Percentiles rank a stretch among this genome's conserved stretches.
These are phyloP conservation scores for Hyalella azteca DNA, from an alignment of 2,888 invertebrate genomes.

Conservation along the genomic window DNA sequence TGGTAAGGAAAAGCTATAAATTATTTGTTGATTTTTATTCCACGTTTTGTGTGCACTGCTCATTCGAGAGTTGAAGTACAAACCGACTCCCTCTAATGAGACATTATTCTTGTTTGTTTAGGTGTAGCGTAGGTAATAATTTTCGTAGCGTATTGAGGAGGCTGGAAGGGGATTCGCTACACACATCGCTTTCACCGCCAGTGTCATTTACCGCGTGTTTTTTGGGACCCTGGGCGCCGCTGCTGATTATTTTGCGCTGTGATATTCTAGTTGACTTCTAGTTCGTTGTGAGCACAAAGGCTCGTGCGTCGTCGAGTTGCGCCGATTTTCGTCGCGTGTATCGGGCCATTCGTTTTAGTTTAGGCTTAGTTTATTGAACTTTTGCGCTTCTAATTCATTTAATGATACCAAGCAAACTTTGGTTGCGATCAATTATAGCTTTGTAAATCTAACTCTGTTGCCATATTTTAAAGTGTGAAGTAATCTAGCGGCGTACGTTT, in stretches of 20 bases:
- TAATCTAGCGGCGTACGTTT: no score
- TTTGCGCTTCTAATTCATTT: constrained; percentile 20
- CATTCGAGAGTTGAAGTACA: constrained; percentile 25
- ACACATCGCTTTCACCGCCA: background rate
- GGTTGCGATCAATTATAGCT: background rate
- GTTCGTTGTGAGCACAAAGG: background rate
- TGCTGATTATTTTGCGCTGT: constrained; percentile 19
- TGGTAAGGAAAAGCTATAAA: background rate
- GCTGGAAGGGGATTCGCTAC: background rate
- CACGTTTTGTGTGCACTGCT: background rate
- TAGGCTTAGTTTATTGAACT: constrained; percentile 4
- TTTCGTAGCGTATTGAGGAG: no score
- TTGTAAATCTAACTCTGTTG: constrained; percentile 21
- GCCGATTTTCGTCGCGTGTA: background rate
- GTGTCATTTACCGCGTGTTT: background rate
- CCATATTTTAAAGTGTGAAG: constrained; percentile 8
- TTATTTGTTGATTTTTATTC: background rate
- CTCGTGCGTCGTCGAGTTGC: constrained; percentile 9
- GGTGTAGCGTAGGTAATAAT: constrained; percentile 6
- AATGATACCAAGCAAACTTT: no score
- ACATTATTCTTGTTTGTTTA: background rate
- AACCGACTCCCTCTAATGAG: constrained; percentile 25
- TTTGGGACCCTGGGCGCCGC: background rate
- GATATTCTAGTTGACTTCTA: constrained; percentile 23
- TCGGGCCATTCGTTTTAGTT: background rate